A percentile compares a stretch with the other conserved stretches of the same genome.
These are phyloP conservation scores for Serranus cabrilla DNA, from an alignment of 2,797 vertebrate genomes.

Conservation along the genomic window DNA sequence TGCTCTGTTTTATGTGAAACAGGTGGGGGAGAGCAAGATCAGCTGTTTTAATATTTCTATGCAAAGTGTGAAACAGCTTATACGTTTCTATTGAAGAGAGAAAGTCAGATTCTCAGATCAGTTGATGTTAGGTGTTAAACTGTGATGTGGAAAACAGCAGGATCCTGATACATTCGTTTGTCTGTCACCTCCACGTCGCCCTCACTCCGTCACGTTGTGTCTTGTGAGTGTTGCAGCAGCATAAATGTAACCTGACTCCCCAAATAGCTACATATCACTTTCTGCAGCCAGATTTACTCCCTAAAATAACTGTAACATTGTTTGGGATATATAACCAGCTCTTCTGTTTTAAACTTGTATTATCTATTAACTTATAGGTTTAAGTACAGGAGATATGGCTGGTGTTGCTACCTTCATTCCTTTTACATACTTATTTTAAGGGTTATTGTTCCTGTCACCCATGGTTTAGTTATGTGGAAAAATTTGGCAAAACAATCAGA, in stretches of 20 bases:
- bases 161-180: neutral
- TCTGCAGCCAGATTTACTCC: neutral
- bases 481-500: neutral
- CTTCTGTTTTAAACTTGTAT: neutral
- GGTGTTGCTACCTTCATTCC: neutral
- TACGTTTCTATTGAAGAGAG: neutral
- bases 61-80: neutral
- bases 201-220: slow-evolving; percentile 8
- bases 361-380: neutral
- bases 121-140: slow-evolving; percentile 8
- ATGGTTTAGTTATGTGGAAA: neutral
- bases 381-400: neutral
- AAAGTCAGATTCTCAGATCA: slow-evolving; percentile 18
- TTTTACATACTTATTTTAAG: neutral
- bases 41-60: neutral
- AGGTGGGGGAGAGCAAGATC: neutral
- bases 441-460: slow-evolving; percentile 2
- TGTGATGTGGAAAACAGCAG: slow-evolving; percentile 10
- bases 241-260: neutral
- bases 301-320: neutral
- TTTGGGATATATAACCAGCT: neutral
- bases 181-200: slow-evolving; percentile 17
- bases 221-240: slow-evolving; percentile 5
- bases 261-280: neutral
- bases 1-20: neutral